A percentile compares a stretch with the other conserved stretches of the same genome.
Conservation (phyloP, 1,140 invertebrate species). For the Eufriesea mexicana region DNA sequence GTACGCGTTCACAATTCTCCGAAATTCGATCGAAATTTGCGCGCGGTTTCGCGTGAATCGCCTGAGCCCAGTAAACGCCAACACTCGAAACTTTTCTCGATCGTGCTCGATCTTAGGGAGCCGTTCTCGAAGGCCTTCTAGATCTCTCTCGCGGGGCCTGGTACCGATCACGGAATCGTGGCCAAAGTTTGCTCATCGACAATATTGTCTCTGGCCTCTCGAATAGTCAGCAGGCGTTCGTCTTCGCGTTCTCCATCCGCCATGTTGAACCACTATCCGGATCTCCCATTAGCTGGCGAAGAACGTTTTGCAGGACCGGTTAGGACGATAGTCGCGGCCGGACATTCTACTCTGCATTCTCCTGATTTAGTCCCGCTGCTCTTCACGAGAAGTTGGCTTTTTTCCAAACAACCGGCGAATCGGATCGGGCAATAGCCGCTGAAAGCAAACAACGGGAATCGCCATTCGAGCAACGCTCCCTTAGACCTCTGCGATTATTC, state of each 20-base stretch:
- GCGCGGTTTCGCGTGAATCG: neutral
- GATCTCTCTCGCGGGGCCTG: slow-evolving; percentile 23
- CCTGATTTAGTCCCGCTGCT: slow-evolving; percentile 38
- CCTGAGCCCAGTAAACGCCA: neutral
- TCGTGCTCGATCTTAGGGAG: neutral
- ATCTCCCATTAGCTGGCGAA: slow-evolving; percentile 63
- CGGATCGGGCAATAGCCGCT: neutral
- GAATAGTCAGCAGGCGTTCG: slow-evolving; percentile 31
- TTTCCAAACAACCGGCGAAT: slow-evolving; percentile 17
- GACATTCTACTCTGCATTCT: slow-evolving; percentile 50
- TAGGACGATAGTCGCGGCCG: slow-evolving; percentile 49
- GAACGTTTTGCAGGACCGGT: slow-evolving; percentile 66
- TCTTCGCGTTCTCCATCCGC: slow-evolving; percentile 55
- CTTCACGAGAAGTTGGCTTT: slow-evolving; percentile 1
- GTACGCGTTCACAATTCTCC: neutral
- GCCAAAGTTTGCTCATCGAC: slow-evolving; percentile 53
- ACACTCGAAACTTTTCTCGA: neutral
- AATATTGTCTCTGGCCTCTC: slow-evolving; percentile 56
- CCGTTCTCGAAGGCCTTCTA: neutral
- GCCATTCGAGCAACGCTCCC: neutral
- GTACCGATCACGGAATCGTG: slow-evolving; percentile 44
- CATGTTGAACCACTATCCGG: slow-evolving; percentile 66
- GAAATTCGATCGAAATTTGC: neutral
- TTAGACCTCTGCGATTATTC: neutral
- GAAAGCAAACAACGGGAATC: neutral